Base-by-base conservation (phyloP, 30 jellyfish, hydroid and myxozoan genomes). In the Aurelia coerulea region DNA sequence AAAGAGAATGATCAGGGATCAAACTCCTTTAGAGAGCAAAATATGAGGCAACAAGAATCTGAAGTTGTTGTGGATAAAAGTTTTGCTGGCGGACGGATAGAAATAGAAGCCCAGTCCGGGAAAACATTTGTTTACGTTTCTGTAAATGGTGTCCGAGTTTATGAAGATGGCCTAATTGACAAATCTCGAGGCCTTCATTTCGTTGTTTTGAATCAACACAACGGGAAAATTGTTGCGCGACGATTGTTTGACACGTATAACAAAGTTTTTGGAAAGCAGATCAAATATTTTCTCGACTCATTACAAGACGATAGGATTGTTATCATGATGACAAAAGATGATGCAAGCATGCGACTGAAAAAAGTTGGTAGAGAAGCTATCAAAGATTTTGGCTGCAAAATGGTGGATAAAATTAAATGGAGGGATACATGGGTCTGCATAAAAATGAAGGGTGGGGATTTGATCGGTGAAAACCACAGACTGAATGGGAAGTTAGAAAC, bases 221-320 rank as follows among this genome's bases (percentile, higher is more conserved):
- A 96, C 11, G 97, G 97, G 11, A 84, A 41, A 35, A 87, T 90
- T 1, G 85, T 90, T 91, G 97, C 97, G 13, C 83, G 68, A 50
- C 64, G 96, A 77, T 35, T 65, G 35, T 90, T 83, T 76, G 97
- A 90, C 68, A 90, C 97, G 11, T 90, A 83, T 66, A 62, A 37
- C 3, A 90, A 90, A 64, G 88, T 62, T 62, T 60, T 10, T 15
- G 96, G 84, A 34, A 92, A 75, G 68, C 90, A 91, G 15, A 83
- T 90, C 87, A 54, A 73, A n/a, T 37, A 83, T 11, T 90, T 90
- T 74, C 64, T 90, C 50, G 85, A 90, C n/a, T 35, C 85, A 53
- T 73, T 90, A n/a, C 96, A 75, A 68, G 97, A 83, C 32, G 96
- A 93, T 41, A 63, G 96, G 62, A 84, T 90, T 73, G 97, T 90